These are phyloP conservation scores for Hippocampus barbouri DNA, from an alignment of 2,113 vertebrate genomes.

Conservation along the genomic window DNA sequence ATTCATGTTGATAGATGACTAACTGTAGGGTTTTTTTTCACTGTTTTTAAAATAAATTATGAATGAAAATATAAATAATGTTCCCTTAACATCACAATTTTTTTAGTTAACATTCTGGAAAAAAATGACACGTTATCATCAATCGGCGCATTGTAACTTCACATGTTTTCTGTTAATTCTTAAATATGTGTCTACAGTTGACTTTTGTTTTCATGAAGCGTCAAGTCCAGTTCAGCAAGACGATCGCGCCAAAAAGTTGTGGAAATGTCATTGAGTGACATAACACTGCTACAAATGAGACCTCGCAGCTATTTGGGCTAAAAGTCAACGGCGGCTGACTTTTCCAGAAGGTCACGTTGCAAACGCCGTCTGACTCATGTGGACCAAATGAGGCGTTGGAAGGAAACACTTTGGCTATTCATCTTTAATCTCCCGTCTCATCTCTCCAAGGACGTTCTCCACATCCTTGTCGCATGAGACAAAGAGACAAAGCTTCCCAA, in stretches of 20 bases:
- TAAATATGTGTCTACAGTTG: too few species aligned
- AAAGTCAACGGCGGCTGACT: constrained; percentile 54
- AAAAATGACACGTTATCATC: too few species aligned
- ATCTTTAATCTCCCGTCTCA: constrained; percentile 59
- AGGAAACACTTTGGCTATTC: constrained; percentile 61
- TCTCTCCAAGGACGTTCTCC: constrained; percentile 55
- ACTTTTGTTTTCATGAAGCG: background rate
- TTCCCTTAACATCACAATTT: too few species aligned
- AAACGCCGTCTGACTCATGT: constrained; percentile 58
- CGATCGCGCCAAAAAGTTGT: background rate
- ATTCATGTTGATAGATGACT: too few species aligned
- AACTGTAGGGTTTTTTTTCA: too few species aligned
- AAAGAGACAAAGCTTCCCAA: constrained; percentile 36
- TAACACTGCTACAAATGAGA: constrained; percentile 39
- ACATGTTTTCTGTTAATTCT: too few species aligned
- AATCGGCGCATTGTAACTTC: too few species aligned
- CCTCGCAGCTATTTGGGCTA: constrained; percentile 45
- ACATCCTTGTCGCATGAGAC: constrained; percentile 55
- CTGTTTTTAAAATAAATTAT: too few species aligned
- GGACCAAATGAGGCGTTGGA: constrained; percentile 66
- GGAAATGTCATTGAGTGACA: background rate
- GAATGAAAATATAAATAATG: too few species aligned
- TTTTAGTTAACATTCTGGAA: too few species aligned
- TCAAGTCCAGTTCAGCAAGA: background rate
- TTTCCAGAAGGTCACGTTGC: constrained; percentile 56